Base-by-base conservation (phyloP, 2,797 vertebrate species). In the Gadopsis marmoratus region DNA sequence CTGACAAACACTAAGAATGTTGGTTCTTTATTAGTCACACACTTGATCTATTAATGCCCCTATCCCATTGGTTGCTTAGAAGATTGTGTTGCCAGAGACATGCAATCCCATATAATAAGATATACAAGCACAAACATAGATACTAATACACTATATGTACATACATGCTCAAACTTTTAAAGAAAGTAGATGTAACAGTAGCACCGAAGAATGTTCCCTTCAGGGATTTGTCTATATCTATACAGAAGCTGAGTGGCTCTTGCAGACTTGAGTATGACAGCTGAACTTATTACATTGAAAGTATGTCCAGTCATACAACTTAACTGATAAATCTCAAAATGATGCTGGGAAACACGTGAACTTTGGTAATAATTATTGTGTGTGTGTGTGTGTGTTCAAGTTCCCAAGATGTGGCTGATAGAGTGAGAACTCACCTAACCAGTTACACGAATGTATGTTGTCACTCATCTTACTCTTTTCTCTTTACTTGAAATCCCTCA, bases 361-460 rank as follows among this genome's bases (percentile, higher is more conserved):
- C 11, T 26, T 19, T 19, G 17, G 4, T 60, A 3, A 29, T 45
- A 23, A 54, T 41, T 59, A n/a, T 7, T 50, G 31, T 48, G 23
- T 56, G 43, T 72, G 67, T 0, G n/a, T 19, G 6, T 76, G 62
- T 87, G 77, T 76, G 66, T 75, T 86, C 73, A 78, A 43, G 76
- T 82, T 79, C 70, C 62, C n/a, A 70, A 66, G 61, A 84, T 60
- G 64, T 55, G 23, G 65, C 60, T 55, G 71, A 60, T 51, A 41
- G 59, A 64, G 8, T 41, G 19, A 74, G 63, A 79, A 86, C 80
- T 65, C 13, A 31, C 39, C 37, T 26, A 55, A 91, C 91, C 4
- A 23, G 88, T 89, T 79, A 26, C 26, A 19, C 21, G 1, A 50
- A 58, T 78, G 83, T 50, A 62, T 23, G 13, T 29, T 56, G 35